Evolutionary conservation across 2,888 invertebrate species (phyloP).

Genomic region (Pemphredon lugubris): DNA sequence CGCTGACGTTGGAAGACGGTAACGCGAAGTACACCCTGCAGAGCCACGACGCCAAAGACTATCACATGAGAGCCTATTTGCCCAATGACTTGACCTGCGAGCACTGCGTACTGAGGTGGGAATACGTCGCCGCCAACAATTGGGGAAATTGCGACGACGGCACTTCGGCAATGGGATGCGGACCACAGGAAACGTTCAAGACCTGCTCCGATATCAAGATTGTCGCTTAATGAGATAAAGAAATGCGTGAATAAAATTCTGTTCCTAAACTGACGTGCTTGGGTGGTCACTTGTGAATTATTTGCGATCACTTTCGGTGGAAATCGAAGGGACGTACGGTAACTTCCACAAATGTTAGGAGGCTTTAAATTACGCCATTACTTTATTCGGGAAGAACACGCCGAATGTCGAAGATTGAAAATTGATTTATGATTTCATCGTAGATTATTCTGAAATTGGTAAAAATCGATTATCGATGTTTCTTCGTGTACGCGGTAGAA

Average conservation of each 20-base stretch:
- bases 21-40: conserved; percentile 68
- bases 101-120: conserved; percentile 83
- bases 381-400: too few relatives aligned
- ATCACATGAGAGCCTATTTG: conserved; percentile 73
- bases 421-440: too few relatives aligned
- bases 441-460: too few relatives aligned
- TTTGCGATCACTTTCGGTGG: too few relatives aligned
- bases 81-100: conserved; percentile 81
- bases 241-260: not conserved
- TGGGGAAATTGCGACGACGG: conserved; percentile 82
- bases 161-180: conserved; percentile 80
- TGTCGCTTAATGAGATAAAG: conserved; percentile 20
- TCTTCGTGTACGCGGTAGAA: too few relatives aligned
- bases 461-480: too few relatives aligned
- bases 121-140: conserved; percentile 82
- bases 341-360: too few relatives aligned
- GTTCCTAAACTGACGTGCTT: not conserved
- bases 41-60: conserved; percentile 56
- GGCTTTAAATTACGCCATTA: too few relatives aligned
- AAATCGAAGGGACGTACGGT: too few relatives aligned
- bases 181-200: conserved; percentile 82
- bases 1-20: conserved; percentile 76
- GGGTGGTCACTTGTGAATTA: too few relatives aligned
- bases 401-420: too few relatives aligned
- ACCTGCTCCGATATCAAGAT: conserved; percentile 81